Evolutionary conservation across 2,797 vertebrate genomes (phyloP).

Genomic region (Prionace glauca): DNA sequence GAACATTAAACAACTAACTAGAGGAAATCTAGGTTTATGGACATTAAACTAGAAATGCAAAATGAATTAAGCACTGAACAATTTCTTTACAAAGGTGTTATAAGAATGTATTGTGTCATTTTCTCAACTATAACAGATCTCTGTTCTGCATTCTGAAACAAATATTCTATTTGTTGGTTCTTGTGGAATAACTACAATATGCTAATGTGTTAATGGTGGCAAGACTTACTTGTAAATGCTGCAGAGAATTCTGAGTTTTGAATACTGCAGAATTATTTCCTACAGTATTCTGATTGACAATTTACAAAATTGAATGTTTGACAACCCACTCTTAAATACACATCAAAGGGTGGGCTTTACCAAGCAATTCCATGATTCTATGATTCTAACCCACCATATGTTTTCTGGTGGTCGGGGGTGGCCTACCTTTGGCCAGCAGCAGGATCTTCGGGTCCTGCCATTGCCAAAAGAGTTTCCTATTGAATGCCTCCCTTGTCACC

Average conservation of each 20-base stretch:
- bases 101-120: neutral
- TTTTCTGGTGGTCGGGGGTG: too few relatives aligned
- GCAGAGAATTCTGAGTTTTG: neutral
- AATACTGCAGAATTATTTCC: neutral
- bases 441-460: too few relatives aligned
- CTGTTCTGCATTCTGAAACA: neutral
- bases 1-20: neutral
- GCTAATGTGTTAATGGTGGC: neutral
- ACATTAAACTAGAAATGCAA: neutral
- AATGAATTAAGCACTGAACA: neutral
- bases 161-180: neutral
- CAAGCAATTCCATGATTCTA: too few relatives aligned
- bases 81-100: neutral
- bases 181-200: neutral
- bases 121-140: neutral
- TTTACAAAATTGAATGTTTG: neutral
- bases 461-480: too few relatives aligned
- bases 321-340: neutral
- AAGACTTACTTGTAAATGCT: neutral
- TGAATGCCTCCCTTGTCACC: too few relatives aligned
- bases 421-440: too few relatives aligned
- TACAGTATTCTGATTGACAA: neutral
- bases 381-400: too few relatives aligned
- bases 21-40: neutral
- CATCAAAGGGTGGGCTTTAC: too few relatives aligned